These are phyloP conservation scores for Serripes groenlandicus DNA, from an alignment of 2,888 invertebrate species.

Conservation along the genomic window DNA sequence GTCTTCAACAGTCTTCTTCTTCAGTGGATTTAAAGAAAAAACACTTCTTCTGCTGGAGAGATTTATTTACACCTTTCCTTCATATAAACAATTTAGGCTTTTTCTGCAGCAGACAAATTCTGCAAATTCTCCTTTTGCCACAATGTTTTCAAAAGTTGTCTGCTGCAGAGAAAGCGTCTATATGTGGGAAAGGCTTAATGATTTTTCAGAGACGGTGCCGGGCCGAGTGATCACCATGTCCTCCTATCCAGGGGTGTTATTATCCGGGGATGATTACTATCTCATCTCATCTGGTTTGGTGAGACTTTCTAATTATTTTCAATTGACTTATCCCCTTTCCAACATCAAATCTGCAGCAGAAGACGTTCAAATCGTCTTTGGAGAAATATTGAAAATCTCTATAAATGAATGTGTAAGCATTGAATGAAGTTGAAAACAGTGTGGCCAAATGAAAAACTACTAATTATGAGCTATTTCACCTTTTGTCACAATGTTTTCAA, in stretches of 20 bases:
- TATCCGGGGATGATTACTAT: conserved; percentile 95
- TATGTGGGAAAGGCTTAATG: not conserved
- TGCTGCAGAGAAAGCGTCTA: not conserved
- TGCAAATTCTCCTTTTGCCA: not conserved
- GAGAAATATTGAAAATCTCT: too few relatives aligned
- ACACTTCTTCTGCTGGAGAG: too few relatives aligned
- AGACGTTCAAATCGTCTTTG: not conserved
- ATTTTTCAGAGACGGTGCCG: conserved; percentile 87
- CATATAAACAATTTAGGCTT: too few relatives aligned
- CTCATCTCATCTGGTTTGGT: conserved; percentile 89
- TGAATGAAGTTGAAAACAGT: not conserved
- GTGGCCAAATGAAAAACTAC: not conserved
- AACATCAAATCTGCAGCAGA: not conserved
- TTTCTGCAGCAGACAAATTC: too few relatives aligned
- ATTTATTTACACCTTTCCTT: too few relatives aligned
- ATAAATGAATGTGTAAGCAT: too few relatives aligned
- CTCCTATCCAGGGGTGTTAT: conserved; percentile 92
- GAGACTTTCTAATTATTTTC: conserved; percentile 22
- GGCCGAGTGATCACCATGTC: conserved; percentile 92
- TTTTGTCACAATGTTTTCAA: not conserved
- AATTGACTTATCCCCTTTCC: not conserved
- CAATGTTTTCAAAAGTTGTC: not conserved
- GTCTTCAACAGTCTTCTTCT: too few relatives aligned
- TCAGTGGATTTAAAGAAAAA: too few relatives aligned
- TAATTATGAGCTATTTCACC: not conserved